A percentile compares a stretch with the other conserved stretches of the same genome.
Conservation (phyloP, 2,888 invertebrate species). For the Tortrix viridana region DNA sequence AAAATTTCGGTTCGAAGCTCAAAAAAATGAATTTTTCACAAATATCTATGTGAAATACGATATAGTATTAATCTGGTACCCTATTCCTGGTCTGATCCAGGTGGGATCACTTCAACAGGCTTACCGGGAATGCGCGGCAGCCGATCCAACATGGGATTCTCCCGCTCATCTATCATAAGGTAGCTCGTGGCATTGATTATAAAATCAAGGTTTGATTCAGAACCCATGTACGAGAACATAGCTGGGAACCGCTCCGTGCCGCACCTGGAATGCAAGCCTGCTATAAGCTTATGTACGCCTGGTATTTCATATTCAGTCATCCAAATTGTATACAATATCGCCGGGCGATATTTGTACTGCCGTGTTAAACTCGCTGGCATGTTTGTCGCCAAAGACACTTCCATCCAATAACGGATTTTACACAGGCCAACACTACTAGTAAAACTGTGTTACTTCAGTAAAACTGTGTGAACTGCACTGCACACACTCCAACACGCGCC, state of each 20-base stretch:
- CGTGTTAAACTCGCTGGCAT: too few relatives aligned
- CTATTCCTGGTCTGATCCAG: not conserved
- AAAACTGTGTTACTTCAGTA: too few relatives aligned
- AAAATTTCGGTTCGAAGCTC: too few relatives aligned
- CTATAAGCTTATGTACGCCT: not conserved
- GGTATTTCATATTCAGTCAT: not conserved
- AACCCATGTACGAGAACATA: conserved; percentile 67
- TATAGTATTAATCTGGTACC: too few relatives aligned
- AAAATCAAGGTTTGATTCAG: conserved; percentile 64
- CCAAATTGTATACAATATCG: not conserved
- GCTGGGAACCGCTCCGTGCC: conserved; percentile 74
- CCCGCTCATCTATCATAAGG: conserved; percentile 65
- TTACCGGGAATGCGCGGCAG: conserved; percentile 19
- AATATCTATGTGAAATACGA: too few relatives aligned
- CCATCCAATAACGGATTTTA: too few relatives aligned
- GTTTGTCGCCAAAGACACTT: too few relatives aligned
- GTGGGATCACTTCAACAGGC: not conserved
- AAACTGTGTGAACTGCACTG: too few relatives aligned
- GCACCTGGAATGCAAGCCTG: conserved; percentile 55
- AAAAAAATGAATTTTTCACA: too few relatives aligned
- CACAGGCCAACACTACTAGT: too few relatives aligned
- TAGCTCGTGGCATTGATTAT: conserved; percentile 59
- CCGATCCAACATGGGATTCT: conserved; percentile 59
- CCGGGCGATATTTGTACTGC: not conserved
- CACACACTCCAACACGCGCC: too few relatives aligned